These are phyloP conservation scores for Indri indri DNA, from an alignment of 2,113 vertebrate species.

Conservation along the genomic window DNA sequence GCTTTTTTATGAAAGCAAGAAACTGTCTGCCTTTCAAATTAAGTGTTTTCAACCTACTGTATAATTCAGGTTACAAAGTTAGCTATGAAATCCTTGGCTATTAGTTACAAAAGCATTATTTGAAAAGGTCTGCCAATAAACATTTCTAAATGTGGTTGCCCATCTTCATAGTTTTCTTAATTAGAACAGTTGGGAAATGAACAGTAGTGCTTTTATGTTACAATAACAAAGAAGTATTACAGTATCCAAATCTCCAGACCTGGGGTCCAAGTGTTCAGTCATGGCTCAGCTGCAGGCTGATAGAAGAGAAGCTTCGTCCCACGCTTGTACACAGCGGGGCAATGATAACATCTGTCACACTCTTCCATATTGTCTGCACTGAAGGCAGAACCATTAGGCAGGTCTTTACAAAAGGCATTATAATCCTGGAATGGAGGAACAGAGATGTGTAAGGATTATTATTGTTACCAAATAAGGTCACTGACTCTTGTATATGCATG, in stretches of 20 bases:
- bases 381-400: conserved; percentile 91
- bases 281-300: conserved; percentile 84
- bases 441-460: conserved; percentile 8
- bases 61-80: conserved; percentile 59
- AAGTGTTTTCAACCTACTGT: conserved; percentile 71
- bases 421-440: conserved; percentile 86
- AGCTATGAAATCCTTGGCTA: conserved; percentile 59
- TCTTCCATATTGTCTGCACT: conserved; percentile 90
- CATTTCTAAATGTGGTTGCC: conserved; percentile 62
- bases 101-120: conserved; percentile 62
- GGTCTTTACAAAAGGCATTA: conserved; percentile 92
- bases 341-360: conserved; percentile 87
- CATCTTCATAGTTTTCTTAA: conserved; percentile 73
- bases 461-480: neutral
- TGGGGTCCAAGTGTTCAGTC: conserved; percentile 70
- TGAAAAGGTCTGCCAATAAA: conserved; percentile 42
- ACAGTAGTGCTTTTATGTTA: conserved; percentile 69
- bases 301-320: conserved; percentile 87
- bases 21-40: conserved; percentile 74
- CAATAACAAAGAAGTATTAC: conserved; percentile 70
- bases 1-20: conserved; percentile 5
- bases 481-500: neutral
- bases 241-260: conserved; percentile 65
- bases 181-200: conserved; percentile 68
- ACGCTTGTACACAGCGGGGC: conserved; percentile 88